Conservation (phyloP, 1,140 invertebrate genomes). For the Arion vulgaris region DNA sequence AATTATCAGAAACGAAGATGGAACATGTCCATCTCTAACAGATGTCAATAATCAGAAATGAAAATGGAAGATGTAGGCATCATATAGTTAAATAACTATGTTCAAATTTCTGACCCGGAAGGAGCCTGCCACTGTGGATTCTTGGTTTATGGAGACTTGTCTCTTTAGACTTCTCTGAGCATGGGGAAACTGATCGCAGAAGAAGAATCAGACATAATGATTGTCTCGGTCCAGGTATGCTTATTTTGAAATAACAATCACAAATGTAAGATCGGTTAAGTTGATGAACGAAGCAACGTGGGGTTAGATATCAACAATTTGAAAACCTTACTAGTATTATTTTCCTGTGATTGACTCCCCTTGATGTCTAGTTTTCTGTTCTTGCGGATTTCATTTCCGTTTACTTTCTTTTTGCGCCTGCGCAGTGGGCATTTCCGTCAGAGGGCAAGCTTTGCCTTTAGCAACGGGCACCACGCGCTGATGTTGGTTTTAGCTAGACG, state of each 20-base stretch:
- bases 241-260: conserved; percentile 25
- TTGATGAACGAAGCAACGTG: neutral
- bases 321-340: neutral
- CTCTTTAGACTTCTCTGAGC: too few relatives aligned
- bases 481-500: conserved; percentile 20
- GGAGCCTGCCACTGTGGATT: too few relatives aligned
- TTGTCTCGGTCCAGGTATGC: too few relatives aligned
- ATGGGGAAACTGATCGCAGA: too few relatives aligned
- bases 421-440: conserved; percentile 34
- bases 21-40: too few relatives aligned
- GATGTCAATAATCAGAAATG: too few relatives aligned
- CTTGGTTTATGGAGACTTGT: too few relatives aligned
- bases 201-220: too few relatives aligned
- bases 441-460: conserved; percentile 4
- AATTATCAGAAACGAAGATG: too few relatives aligned
- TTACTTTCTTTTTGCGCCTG: conserved; percentile 24
- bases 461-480: conserved; percentile 17
- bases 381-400: neutral
- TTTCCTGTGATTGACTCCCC: conserved; percentile 6
- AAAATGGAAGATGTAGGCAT: too few relatives aligned
- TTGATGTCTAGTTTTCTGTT: neutral
- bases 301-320: conserved; percentile 1
- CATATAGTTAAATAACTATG: too few relatives aligned
- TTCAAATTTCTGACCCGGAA: too few relatives aligned
- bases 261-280: conserved; percentile 3